Evolutionary conservation across 2,113 vertebrate species (phyloP).

Genomic region (Muntiacus muntjak): DNA sequence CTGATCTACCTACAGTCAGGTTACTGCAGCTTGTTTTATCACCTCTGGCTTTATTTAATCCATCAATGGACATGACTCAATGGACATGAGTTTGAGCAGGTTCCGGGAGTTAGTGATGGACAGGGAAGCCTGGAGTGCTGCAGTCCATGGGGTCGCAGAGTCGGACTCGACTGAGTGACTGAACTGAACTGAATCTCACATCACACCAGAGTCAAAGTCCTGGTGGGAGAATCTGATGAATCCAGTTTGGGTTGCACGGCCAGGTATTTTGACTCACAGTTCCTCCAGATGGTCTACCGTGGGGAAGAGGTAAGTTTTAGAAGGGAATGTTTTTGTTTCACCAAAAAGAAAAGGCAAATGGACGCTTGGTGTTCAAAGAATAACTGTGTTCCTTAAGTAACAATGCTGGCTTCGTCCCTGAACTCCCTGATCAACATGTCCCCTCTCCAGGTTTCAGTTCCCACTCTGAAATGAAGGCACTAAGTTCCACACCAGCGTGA

Average conservation of each 20-base stretch:
- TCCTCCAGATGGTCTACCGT: neutral
- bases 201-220: neutral
- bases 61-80: neutral
- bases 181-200: neutral
- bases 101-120: neutral
- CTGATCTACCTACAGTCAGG: rapidly evolving
- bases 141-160: neutral
- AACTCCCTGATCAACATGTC: neutral
- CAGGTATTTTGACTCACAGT: neutral
- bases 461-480: neutral
- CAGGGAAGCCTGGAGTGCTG: neutral
- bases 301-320: neutral
- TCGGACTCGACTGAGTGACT: neutral
- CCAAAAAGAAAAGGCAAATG: neutral
- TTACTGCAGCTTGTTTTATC: neutral
- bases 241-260: neutral
- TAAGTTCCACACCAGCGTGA: neutral
- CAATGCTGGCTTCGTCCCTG: neutral
- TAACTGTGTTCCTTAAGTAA: rapidly evolving
- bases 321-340: neutral
- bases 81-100: neutral
- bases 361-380: neutral
- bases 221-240: neutral
- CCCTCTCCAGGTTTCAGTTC: neutral
- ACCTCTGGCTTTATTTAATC: neutral